These are phyloP conservation scores for Sesamia nonagrioides DNA, from an alignment of 1,140 invertebrate genomes.

Conservation along the genomic window DNA sequence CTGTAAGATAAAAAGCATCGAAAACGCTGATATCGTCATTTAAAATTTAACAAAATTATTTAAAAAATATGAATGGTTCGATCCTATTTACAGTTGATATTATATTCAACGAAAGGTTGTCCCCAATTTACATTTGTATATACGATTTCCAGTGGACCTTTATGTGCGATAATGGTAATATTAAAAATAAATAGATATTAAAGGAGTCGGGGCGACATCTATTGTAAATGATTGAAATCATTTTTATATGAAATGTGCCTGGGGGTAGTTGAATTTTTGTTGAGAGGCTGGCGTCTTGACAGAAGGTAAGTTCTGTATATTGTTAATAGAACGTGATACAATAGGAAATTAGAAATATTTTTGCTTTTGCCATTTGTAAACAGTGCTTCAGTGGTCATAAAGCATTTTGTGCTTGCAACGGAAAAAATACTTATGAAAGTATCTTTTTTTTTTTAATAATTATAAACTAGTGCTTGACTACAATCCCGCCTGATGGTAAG, in stretches of 20 bases:
- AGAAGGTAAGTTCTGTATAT: too few species aligned
- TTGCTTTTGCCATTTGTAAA: too few species aligned
- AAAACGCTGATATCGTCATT: constrained; percentile 55
- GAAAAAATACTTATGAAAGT: not conserved
- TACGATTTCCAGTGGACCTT: not conserved
- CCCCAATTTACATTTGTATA: not conserved
- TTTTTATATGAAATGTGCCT: not conserved
- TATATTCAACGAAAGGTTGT: not conserved
- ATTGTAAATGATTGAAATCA: not conserved
- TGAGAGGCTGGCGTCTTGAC: not conserved
- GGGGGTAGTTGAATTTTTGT: constrained; percentile 7
- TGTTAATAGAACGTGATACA: too few species aligned
- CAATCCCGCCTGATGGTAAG: too few species aligned
- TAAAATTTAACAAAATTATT: not conserved
- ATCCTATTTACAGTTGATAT: not conserved
- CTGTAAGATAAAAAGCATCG: not conserved
- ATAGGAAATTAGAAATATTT: too few species aligned
- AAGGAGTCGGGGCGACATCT: not conserved
- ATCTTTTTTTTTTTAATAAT: not conserved
- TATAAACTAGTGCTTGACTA: too few species aligned
- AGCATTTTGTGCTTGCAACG: not conserved
- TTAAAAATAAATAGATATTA: not conserved
- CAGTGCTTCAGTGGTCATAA: too few species aligned
- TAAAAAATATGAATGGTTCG: not conserved
- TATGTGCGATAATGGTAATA: not conserved